Base-by-base conservation (phyloP, 2,888 invertebrate genomes). In the Pelosia muscerda region DNA sequence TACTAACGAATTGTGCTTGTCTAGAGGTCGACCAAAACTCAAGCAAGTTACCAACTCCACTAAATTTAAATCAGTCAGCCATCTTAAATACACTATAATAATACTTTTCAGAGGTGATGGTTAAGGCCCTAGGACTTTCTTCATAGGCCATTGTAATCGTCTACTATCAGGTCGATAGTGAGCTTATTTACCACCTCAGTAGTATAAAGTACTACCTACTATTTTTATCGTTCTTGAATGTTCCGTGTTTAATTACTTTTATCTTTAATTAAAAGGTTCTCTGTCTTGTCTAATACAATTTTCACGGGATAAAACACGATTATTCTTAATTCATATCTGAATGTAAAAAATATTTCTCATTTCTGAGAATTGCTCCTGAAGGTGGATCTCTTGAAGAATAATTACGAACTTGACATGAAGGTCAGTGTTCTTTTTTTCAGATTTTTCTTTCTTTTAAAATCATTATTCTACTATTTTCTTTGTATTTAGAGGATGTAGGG, bases 401-500 rank as follows among this genome's bases (percentile, higher is more conserved):
- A 69, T 69, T 69, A 65, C 26, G 57, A 56, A 68, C 38, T 69
- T 75, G 63, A 69, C 68, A 73, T 68, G 73, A 76, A 66, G 54
- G 59, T 65, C 10, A 31, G 56, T 63, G 77, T 65, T 56, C 25
- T 67, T 55, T 73, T 72, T 64, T 25, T 19, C 19, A 49, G 1
- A 13, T 4, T 0, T 13, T 58, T 8, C 31, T 13, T 22, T 22
- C 34, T 58, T 57, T n/a, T n/a, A n/a, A n/a, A n/a, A n/a, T n/a
- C n/a, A n/a, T n/a, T n/a, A n/a, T n/a, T n/a, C n/a, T n/a, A n/a
- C n/a, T n/a, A n/a, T n/a, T n/a, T n/a, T n/a, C n/a, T n/a, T n/a
- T n/a, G n/a, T n/a, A n/a, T n/a, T n/a, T n/a, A n/a, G n/a, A n/a
- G n/a, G n/a, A n/a, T n/a, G n/a, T n/a, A n/a, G n/a, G n/a, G n/a